A percentile compares a stretch with the other conserved stretches of the same genome.
phyloP scores from a whole-genome alignment of 2,113 vertebrate species.

The Paramisgurnus dabryanus region DNA sequence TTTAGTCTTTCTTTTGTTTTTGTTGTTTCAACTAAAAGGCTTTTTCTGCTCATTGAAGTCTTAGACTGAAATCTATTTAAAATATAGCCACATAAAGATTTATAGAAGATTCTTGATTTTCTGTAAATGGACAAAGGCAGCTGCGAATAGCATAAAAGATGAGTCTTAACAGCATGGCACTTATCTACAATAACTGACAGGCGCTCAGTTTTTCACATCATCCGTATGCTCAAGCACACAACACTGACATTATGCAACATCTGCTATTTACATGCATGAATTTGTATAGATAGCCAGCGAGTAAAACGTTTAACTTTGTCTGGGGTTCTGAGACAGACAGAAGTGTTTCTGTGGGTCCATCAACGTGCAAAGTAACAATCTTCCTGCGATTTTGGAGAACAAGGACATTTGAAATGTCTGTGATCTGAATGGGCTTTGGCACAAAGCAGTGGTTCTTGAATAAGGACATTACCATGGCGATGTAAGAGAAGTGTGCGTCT shows the following conservation, averaged over 20 bases:
- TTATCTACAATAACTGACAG: conserved; percentile 31
- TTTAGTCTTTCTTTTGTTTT: conserved; percentile 15
- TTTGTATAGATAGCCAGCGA: conserved; percentile 1
- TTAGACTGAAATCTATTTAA: not conserved
- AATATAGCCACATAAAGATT: not conserved
- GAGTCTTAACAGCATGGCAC: not conserved
- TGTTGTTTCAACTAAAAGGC: not conserved
- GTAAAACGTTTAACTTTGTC: conserved; percentile 5
- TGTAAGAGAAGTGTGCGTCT: not conserved
- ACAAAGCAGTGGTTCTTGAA: not conserved
- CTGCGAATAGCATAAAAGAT: conserved; percentile 7
- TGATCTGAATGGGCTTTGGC: conserved; percentile 15
- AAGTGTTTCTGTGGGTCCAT: conserved; percentile 6
- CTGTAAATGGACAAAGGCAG: conserved; percentile 26
- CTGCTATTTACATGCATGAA: conserved; percentile 32
- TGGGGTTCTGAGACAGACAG: not conserved
- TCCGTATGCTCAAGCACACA: conserved; percentile 1
- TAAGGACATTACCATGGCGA: conserved; percentile 2
- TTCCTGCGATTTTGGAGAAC: conserved; percentile 8
- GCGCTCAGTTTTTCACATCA: conserved; percentile 10
- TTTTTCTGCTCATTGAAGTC: not conserved
- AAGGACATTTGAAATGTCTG: conserved; percentile 14
- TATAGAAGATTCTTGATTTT: conserved; percentile 26
- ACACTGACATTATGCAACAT: conserved; percentile 11
- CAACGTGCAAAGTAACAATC: conserved; percentile 21